A percentile compares a stretch with the other conserved stretches of the same genome.
phyloP scores from a whole-genome alignment of 2,113 vertebrate species.

The Scolopax mira region DNA sequence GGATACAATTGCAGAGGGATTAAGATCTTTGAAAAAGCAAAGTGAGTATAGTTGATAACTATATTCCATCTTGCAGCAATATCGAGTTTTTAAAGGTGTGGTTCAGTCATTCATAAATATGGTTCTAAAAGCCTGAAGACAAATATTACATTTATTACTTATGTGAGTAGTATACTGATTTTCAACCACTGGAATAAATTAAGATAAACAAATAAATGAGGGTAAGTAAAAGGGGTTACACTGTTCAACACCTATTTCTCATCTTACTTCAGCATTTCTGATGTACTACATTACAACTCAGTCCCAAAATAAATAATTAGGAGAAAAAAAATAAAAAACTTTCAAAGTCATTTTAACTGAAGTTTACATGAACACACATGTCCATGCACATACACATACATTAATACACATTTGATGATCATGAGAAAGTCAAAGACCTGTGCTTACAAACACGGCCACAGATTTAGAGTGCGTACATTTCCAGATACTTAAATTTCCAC shows the following conservation, averaged over 20 bases:
- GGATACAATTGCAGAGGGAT: slow-evolving; percentile 19
- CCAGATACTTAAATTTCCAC: not conserved
- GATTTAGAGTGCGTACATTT: rapidly evolving
- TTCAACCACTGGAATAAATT: not conserved
- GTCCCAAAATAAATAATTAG: not conserved
- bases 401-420: not conserved
- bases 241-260: not conserved
- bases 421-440: not conserved
- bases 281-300: not conserved
- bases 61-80: not conserved
- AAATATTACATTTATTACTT: not conserved
- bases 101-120: not conserved
- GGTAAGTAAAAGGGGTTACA: not conserved
- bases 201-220: not conserved
- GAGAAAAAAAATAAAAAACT: not conserved
- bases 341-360: not conserved
- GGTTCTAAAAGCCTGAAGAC: not conserved
- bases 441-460: not conserved
- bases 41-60: slow-evolving; percentile 4
- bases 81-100: slow-evolving; percentile 6
- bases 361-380: not conserved
- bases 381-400: not conserved
- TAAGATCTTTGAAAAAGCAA: slow-evolving; percentile 36
- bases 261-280: not conserved
- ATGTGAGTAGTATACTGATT: not conserved